A percentile compares a stretch with the other conserved stretches of the same genome.
Conservation (phyloP, 1,140 invertebrate genomes). For the Saccostrea echinata region DNA sequence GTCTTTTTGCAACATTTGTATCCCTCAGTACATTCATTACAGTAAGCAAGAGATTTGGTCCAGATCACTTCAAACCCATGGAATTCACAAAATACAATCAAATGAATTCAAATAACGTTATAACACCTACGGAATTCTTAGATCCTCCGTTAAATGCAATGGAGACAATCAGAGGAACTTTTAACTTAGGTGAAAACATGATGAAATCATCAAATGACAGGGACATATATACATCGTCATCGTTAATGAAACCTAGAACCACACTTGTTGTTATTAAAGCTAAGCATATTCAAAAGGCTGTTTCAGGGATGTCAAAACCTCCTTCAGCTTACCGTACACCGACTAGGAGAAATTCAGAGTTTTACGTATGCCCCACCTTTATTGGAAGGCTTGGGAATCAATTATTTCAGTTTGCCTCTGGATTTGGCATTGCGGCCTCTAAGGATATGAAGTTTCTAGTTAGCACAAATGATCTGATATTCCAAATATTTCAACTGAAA, state of each 20-base stretch:
- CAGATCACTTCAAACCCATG: background rate
- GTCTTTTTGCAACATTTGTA: background rate
- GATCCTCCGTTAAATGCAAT: background rate
- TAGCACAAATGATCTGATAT: background rate
- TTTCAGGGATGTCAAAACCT: background rate
- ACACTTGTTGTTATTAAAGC: too few relatives aligned
- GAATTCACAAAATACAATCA: background rate
- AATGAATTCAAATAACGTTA: background rate
- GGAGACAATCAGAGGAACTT: background rate
- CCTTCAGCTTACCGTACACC: too few relatives aligned
- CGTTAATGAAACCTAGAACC: too few relatives aligned
- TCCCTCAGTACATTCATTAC: background rate
- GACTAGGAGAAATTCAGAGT: background rate
- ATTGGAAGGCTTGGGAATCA: conserved; percentile 58
- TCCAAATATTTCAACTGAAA: conserved; percentile 9
- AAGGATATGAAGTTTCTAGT: conserved; percentile 46
- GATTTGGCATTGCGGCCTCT: conserved; percentile 53
- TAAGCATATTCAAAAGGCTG: too few relatives aligned
- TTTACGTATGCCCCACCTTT: conserved; percentile 39
- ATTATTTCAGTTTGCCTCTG: conserved; percentile 60
- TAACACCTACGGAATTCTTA: background rate
- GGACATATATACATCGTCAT: too few relatives aligned
- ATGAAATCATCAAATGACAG: background rate
- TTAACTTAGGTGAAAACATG: too few relatives aligned
- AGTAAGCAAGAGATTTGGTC: background rate